Evolutionary conservation across 2,113 vertebrate genomes (phyloP).

Genomic region (Caranx melampygus): DNA sequence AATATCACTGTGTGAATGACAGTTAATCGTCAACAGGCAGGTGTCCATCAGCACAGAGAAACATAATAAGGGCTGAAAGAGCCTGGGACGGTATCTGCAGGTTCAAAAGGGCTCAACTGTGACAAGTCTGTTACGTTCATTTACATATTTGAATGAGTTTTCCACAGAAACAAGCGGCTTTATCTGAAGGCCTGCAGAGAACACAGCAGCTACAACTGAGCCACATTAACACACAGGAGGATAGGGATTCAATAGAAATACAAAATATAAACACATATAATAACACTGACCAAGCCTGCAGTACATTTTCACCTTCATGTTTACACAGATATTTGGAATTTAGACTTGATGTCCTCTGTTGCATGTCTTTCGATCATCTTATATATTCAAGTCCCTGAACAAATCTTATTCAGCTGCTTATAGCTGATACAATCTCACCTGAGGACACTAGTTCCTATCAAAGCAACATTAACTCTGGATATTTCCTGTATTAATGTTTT

Average conservation of each 20-base stretch:
- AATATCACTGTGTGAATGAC: conserved; percentile 52
- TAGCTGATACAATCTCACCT: too few species aligned
- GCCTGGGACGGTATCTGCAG: neutral
- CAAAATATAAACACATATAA: neutral
- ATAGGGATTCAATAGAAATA: neutral
- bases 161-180: neutral
- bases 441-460: too few species aligned
- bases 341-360: neutral
- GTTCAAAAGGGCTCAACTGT: conserved; percentile 20
- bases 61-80: conserved; percentile 25
- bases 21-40: conserved; percentile 55
- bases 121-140: conserved; percentile 22
- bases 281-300: neutral
- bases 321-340: neutral
- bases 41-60: conserved; percentile 58
- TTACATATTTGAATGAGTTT: conserved; percentile 44
- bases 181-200: conserved; percentile 1
- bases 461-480: too few species aligned
- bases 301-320: neutral
- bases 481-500: too few species aligned
- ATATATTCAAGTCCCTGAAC: too few species aligned
- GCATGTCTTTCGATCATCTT: too few species aligned
- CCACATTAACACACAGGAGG: neutral
- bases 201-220: neutral
- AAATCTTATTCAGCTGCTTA: too few species aligned